Base-by-base conservation (phyloP, 2,888 invertebrate genomes). In the Apeira syringaria region DNA sequence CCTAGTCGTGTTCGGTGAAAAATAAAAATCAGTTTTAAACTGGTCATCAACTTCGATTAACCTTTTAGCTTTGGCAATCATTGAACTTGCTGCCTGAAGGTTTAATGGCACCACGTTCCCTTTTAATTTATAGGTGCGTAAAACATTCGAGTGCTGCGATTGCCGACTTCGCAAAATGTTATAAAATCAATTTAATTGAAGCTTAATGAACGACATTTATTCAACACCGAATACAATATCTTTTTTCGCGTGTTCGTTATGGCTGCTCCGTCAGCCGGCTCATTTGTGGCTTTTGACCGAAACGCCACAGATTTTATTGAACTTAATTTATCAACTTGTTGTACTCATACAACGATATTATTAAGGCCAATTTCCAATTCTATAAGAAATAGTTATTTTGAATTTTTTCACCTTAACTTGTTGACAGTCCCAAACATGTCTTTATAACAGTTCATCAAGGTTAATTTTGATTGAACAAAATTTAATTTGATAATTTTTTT, bases 181-280 rank as follows among this genome's bases (percentile, higher is more conserved):
- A 44, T 53, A 54, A 61, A 64, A 60, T 52, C 54, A 55, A 60
- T 59, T 60, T 56, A 61, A 64, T 59, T 61, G 59, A 32, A 50
- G 36, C 50, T 56, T 64, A 61, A 66, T 66, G 53, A 64, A 59
- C 45, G 41, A 44, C 51, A 57, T 63, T 60, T 50, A 58, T 45
- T 28, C 37, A 51, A 48, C 39, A 45, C 38, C 41, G 33, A 47
- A 45, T 54, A 49, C 50, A 56, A 53, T 56, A 53, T 62, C 51
- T 61, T 51, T 46, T 58, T 50, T 47, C 51, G 41, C 47, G 48
- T 45, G 42, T 50, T 59, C 46, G 47, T 50, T 33, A 29, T 18
- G 17, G 34, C 37, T 12, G 28, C 24, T n/a, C 44, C 50, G 42
- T 48, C 53, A 56, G 51, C 47, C 41, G 44, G 25, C 54, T 48